Conservation (phyloP, 2,113 vertebrate genomes). For the Thalassoma bifasciatum region DNA sequence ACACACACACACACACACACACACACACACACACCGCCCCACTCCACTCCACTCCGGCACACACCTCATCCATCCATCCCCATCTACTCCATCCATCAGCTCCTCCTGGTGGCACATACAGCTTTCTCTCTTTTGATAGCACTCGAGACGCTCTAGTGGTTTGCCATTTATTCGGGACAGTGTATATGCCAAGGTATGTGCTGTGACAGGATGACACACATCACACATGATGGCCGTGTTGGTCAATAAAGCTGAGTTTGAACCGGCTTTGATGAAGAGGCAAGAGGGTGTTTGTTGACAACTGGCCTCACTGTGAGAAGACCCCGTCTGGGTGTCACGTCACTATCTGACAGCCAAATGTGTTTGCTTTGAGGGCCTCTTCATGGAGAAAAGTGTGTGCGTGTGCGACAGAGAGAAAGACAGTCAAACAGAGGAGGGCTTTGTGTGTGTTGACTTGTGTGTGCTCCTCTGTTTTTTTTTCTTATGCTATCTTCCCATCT, state of each 20-base stretch:
- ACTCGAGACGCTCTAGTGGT: constrained; percentile 54
- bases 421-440: constrained; percentile 65
- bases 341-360: constrained; percentile 80
- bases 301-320: constrained; percentile 74
- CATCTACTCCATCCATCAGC: constrained; percentile 58
- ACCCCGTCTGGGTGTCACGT: constrained; percentile 77
- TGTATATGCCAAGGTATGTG: constrained; percentile 58
- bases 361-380: constrained; percentile 68
- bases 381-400: constrained; percentile 32
- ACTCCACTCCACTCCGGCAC: constrained; percentile 17
- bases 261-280: constrained; percentile 77
- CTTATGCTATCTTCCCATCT: constrained; percentile 56
- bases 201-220: constrained; percentile 73
- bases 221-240: constrained; percentile 65
- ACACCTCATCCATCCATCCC: constrained; percentile 51
- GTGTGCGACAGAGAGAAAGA: constrained; percentile 27
- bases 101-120: constrained; percentile 47
- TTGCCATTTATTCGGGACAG: constrained; percentile 66
- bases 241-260: constrained; percentile 78
- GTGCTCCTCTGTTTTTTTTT: constrained; percentile 56
- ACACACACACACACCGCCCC: constrained; percentile 4
- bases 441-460: constrained; percentile 65
- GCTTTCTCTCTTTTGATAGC: constrained; percentile 51
- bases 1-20: constrained; percentile 6
- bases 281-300: constrained; percentile 76